Evolutionary conservation across 1,140 invertebrate species (phyloP), one percentile per base, ranked within the genome.

Genomic region (Drosophila nigromelanica): DNA sequence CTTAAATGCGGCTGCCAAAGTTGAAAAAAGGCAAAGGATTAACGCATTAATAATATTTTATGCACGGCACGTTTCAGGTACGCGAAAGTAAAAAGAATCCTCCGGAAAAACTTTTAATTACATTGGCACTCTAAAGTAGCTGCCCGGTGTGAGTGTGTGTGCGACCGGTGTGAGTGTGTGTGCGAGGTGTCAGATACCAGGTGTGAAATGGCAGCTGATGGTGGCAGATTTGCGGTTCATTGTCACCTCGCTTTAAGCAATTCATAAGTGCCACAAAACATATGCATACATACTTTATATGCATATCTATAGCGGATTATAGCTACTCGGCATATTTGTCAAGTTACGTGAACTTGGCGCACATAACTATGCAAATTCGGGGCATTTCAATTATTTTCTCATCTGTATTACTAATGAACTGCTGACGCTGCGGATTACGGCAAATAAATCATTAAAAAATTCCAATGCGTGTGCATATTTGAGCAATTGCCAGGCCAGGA

Each of bases 371-470:
- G 66, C 78, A 80, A 81, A 86, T 69, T 48, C 52, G 58, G 45
- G 73, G 78, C 54, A 87, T 87, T 87, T 87, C 75, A 86, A 76
- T 86, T 78, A 85, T 86, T 68, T 39, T 45, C 42, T 56, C 74
- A 78, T 74, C 48, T 50, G 64, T 21, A 66, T 51, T 30, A 30
- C 55, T 43, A 78, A 74, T 66, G 73, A 67, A 81, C 75, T 66
- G 63, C 74, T 78, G 71, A 75, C 62, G 73, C 42, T 30, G 24
- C 60, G 24, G 6, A 24, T 4, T 70, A 27, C 27, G 27, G 5
- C 45, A 56, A 27, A 76, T 76, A 76, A 86, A 86, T 87, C 82
- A 68, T 87, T 87, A 82, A 87, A 82, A 87, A 87, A 87, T 87
- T 87, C 82, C 82, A 71, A 82, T 67, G 82, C 54, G 81, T 72